Conservation (phyloP, 2,888 invertebrate species). For the Habroteleia sp. region DNA sequence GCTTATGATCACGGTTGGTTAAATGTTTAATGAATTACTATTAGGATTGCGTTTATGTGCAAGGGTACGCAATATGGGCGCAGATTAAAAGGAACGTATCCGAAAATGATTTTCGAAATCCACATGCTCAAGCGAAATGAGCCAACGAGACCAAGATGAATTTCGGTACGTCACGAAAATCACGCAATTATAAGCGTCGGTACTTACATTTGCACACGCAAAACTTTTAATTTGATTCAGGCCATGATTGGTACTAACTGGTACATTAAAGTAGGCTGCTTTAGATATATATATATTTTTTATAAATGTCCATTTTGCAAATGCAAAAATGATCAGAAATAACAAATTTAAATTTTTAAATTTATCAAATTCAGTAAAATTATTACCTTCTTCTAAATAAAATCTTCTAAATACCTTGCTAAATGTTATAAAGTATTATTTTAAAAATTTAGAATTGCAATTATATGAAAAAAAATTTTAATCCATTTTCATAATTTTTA, state of each 20-base stretch:
- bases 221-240: slow-evolving; percentile 19
- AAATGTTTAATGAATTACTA: slow-evolving; percentile 35
- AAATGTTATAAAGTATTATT: too few relatives aligned
- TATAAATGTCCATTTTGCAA: too few relatives aligned
- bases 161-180: slow-evolving; percentile 44
- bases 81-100: slow-evolving; percentile 40
- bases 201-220: slow-evolving; percentile 41
- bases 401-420: too few relatives aligned
- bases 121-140: slow-evolving; percentile 4
- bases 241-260: background rate
- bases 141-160: slow-evolving; percentile 16
- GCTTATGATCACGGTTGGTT: background rate
- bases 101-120: slow-evolving; percentile 37
- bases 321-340: too few relatives aligned
- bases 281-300: too few relatives aligned
- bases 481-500: too few relatives aligned
- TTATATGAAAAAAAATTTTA: too few relatives aligned
- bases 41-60: slow-evolving; percentile 22
- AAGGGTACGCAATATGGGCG: slow-evolving; percentile 9
- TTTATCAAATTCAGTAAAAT: too few relatives aligned
- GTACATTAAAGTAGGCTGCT: slow-evolving; percentile 3
- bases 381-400: too few relatives aligned
- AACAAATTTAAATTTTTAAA: too few relatives aligned
- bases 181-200: slow-evolving; percentile 28
- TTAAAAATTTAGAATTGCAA: too few relatives aligned